Evolutionary conservation across 2,113 vertebrate species (phyloP).

Genomic region (Tachycineta bicolor): DNA sequence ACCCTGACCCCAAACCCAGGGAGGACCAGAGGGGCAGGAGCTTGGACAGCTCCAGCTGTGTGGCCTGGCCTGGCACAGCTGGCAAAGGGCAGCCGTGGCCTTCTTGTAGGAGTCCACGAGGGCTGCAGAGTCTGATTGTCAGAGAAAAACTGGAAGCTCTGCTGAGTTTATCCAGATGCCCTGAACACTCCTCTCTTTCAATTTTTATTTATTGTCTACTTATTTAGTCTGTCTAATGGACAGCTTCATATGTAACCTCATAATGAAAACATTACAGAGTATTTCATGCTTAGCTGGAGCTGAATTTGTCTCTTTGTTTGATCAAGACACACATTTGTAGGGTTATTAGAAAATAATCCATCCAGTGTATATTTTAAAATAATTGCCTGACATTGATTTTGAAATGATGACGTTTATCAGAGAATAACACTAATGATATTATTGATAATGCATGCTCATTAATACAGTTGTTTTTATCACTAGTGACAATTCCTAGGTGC

Average conservation of each 20-base stretch:
- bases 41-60: neutral
- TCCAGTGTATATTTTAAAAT: constrained; percentile 10
- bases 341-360: constrained; percentile 44
- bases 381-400: constrained; percentile 44
- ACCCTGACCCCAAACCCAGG: neutral
- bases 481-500: neutral
- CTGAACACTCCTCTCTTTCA: neutral
- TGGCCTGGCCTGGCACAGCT: neutral
- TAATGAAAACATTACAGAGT: constrained; percentile 50
- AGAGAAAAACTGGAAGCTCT: neutral
- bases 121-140: neutral
- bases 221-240: constrained; percentile 46
- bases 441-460: neutral
- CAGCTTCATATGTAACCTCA: constrained; percentile 41
- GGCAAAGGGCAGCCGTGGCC: neutral
- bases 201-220: constrained; percentile 42
- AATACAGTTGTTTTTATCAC: neutral
- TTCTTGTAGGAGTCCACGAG: neutral
- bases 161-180: neutral
- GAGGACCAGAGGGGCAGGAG: neutral
- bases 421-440: neutral
- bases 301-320: constrained; percentile 55
- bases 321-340: constrained; percentile 19
- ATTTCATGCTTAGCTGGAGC: constrained; percentile 59
- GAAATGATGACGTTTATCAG: neutral